Evolutionary conservation across 2,113 vertebrate species (phyloP), one percentile per base, ranked within the genome.

Genomic region (Scolopax mira): DNA sequence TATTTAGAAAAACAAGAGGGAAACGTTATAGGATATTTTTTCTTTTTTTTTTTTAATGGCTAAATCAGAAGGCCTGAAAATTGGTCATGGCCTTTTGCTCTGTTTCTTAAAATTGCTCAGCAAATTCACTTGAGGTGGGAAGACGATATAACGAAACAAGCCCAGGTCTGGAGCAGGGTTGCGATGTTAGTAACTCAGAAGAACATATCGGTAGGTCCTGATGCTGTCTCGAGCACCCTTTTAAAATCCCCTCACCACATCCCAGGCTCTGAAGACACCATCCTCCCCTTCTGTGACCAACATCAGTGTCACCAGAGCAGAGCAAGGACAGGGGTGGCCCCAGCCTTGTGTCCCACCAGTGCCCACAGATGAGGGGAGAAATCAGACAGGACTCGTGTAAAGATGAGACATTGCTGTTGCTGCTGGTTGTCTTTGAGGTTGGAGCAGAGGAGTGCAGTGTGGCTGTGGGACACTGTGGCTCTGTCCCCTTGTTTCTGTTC

Each of bases 1-100:
- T 97, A 97, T 98, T 97, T 97, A 89, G 95, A 96, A 97, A 98
- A 98, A 97, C 90, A 97, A 97, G 97, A 94, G 54, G 72, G 71
- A 90, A 84, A 79, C 2, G 5, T 55, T 58, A 27, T 44, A 67
- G 35, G n/a, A 19, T 42, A 37, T 78, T 93, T 64, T 87, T 54
- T 70, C 74, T 87, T 89, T 66, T 67, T 65, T 69, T 84, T 93
- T 83, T 88, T 90, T 41, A 88, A 87, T 86, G 72, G 70, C 87
- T 89, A 82, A 95, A 97, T 93, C 90, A 82, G 90, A 91, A 93
- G 93, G 71, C 85, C 62, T 88, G 81, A 88, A 91, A 88, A 94
- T 61, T 80, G 85, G 79, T 70, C 65, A 2, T 27, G 4, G 42
- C 73, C 19, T 70, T 84, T 88, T 84, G 39, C 73, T 92, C 57